Base-by-base conservation (phyloP, 2,888 invertebrate species). In the Hydrotaea cyrtoneurina region DNA sequence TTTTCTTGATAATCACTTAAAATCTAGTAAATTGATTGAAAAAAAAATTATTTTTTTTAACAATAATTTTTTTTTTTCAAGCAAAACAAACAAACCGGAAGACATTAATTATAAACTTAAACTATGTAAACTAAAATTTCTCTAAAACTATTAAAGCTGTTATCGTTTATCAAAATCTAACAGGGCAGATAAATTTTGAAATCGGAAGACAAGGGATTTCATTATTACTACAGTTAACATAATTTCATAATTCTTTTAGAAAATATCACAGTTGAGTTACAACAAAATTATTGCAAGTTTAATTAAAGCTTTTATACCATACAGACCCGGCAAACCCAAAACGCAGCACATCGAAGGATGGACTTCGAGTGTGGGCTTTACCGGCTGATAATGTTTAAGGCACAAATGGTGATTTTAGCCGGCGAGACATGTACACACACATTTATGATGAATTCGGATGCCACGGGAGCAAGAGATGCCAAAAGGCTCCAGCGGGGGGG, bases 211-310 rank as follows among this genome's bases (percentile, higher is more conserved):
- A 74, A 31, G 53, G 53, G 69, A 80, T 80, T 69, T 4, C 31
- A n/a, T 31, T 31, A 31, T 17, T 19, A 7, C 13, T 31, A 39
- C 1, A 46, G 50, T 50, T 75, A 69, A 69, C 2, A 7, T 39
- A 46, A 55, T 64, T 62, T 26, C 26, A 21, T 46, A 23, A 23
- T 59, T 31, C 8, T n/a, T 59, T 36, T 62, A 62, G 13, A 64
- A 53, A 26, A 13, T 80, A 80, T 80, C 80, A 80, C 80, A 80
- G 80, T 26, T 80, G 19, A 62, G 50, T 64, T 78, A 71, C n/a
- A 8, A 71, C n/a, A 43, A n/a, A 15, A 26, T 43, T 71, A 78
- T 78, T 78, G 71, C 71, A 78, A 50, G 2, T n/a, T 50, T n/a
- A 50, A 71, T 72, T 78, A 78, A 78, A 78, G 78, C 78, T 78